Evolutionary conservation across 2,888 invertebrate genomes (phyloP).

Genomic region (Diaprepes abbreviatus): DNA sequence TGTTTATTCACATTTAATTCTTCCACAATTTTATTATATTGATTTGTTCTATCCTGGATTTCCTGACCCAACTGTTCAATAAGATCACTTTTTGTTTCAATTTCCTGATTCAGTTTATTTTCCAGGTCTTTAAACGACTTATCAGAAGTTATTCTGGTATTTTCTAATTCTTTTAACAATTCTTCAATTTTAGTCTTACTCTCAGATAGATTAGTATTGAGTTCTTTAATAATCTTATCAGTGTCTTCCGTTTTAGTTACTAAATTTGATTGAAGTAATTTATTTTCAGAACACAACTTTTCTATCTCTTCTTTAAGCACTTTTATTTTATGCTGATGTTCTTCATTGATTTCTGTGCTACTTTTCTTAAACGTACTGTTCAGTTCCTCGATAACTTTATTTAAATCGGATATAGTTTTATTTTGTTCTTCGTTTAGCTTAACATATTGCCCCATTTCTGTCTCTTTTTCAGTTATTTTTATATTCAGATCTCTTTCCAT

Average conservation of each 20-base stretch:
- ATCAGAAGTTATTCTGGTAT: conserved; percentile 31
- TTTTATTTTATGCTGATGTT: conserved; percentile 32
- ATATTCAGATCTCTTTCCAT: conserved; percentile 63
- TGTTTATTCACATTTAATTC: conserved; percentile 21
- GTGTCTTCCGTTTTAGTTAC: conserved; percentile 30
- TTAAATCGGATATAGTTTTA: conserved; percentile 55
- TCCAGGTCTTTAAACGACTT: conserved; percentile 27
- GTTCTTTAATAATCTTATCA: conserved; percentile 50
- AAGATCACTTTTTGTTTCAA: conserved; percentile 45
- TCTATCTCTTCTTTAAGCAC: conserved; percentile 57
- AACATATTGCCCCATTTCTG: conserved; percentile 69
- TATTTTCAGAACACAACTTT: conserved; percentile 51
- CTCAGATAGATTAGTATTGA: conserved; percentile 35
- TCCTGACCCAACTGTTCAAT: conserved; percentile 32
- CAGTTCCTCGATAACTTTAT: conserved; percentile 52
- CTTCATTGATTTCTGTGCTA: conserved; percentile 50
- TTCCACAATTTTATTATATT: conserved; percentile 25
- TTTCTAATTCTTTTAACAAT: conserved; percentile 51
- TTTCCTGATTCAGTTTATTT: conserved; percentile 40
- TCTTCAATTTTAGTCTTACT: conserved; percentile 28
- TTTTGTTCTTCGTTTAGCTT: conserved; percentile 58
- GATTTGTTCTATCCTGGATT: conserved; percentile 29
- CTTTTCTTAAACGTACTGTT: conserved; percentile 50
- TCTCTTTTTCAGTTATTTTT: conserved; percentile 58
- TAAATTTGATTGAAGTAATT: conserved; percentile 39